A percentile compares a stretch with the other conserved stretches of the same genome.
phyloP scores from a whole-genome alignment of 1,140 invertebrate genomes.

The Papilio polyxenes region DNA sequence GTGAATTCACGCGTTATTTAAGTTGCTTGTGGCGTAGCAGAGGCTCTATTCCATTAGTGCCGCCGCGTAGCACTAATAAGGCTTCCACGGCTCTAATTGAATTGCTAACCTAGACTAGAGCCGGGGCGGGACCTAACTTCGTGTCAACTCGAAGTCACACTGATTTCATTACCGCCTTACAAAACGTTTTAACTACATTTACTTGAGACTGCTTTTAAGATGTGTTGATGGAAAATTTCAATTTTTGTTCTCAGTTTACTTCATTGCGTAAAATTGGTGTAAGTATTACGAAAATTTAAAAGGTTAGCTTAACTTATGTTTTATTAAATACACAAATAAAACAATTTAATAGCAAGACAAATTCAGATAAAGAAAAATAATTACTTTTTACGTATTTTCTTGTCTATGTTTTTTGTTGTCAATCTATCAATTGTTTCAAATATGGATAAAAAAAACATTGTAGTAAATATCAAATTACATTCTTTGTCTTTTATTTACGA shows the following conservation, averaged over 20 bases:
- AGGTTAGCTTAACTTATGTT: background rate
- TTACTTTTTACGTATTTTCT: too few species aligned
- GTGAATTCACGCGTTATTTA: constrained; percentile 24
- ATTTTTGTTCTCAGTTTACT: background rate
- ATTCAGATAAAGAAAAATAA: background rate
- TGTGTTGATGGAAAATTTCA: background rate
- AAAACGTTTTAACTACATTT: constrained; percentile 27
- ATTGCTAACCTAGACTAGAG: constrained; percentile 31
- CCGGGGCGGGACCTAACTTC: constrained; percentile 30
- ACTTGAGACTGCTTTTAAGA: background rate
- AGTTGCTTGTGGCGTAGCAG: background rate
- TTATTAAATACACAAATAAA: background rate
- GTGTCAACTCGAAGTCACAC: constrained; percentile 31
- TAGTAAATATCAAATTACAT: background rate
- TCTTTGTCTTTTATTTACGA: background rate
- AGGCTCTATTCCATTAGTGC: constrained; percentile 24
- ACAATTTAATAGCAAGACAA: background rate
- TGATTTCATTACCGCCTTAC: constrained; percentile 35
- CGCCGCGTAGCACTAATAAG: constrained; percentile 31
- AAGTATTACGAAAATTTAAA: background rate
- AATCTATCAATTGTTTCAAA: too few species aligned
- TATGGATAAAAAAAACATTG: background rate
- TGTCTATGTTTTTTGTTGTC: too few species aligned
- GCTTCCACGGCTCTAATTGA: constrained; percentile 37
- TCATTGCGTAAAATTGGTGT: background rate